Base-by-base conservation (phyloP, 2,797 vertebrate species). In the Ctenochaetus hawaiiensis region DNA sequence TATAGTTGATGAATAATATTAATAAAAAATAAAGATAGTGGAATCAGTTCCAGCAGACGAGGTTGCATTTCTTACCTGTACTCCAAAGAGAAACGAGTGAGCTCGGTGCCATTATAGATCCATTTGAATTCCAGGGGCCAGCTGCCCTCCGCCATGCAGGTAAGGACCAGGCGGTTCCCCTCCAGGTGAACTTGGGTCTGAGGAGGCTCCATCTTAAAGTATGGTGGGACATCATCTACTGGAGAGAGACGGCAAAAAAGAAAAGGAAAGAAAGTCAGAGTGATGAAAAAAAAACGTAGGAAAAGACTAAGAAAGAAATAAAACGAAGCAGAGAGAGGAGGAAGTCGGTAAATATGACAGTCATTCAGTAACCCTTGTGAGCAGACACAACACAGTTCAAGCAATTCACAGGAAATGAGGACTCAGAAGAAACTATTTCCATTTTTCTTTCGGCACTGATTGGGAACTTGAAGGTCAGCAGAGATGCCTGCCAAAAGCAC, bases 51-150 rank as follows among this genome's bases (percentile, higher is more conserved):
- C 18, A 47, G 64, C 5, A 39, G 43, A 23, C 51, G 60, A 75
- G 47, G 51, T 52, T 37, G 47, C 11, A 23, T 61, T 10, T 18
- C 93, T 94, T 90, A 97, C 98, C 98, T 96, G 95, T 99, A 99
- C 63, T 99, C 98, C 94, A 99, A 90, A 17, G 98, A 98, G 94
- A 99, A 99, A 64, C 95, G 96, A 11, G 98, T 99, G 67, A 99
- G 95, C 89, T 99, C 97, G 0, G 83, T 95, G 23, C 93, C 95
- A 47, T 99, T 97, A 91, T 98, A 97, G 18, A 99, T 94, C 98
- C 98, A 99, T 89, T 98, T 98, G 92, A 99, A 99, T 91, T 99
- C 98, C 16, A 99, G 95, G 0, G 98, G 98, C 98, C 98, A 99
- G 92, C 98, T 99, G 88, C 98, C 98, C 90, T 99, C 98, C 0